These are phyloP conservation scores for Sminthurinus signatus DNA, from an alignment of 1,140 invertebrate genomes.

Conservation along the genomic window DNA sequence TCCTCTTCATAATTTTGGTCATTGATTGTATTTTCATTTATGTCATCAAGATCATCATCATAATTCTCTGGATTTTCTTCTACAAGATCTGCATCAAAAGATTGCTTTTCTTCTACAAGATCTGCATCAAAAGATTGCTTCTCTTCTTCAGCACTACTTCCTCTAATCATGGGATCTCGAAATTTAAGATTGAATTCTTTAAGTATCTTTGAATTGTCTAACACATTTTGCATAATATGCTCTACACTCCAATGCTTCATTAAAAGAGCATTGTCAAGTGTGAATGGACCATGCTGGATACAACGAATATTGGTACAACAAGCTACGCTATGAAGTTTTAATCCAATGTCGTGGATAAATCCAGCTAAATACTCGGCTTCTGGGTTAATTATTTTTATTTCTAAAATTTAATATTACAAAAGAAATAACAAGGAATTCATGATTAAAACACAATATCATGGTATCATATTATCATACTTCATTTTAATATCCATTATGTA, in stretches of 20 bases:
- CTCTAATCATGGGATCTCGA: slow-evolving; percentile 5
- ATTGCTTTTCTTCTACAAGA: no score
- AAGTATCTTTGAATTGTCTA: background rate
- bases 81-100: no score
- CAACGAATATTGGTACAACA: slow-evolving; percentile 71
- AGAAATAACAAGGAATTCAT: no score
- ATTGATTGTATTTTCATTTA: no score
- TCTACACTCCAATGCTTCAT: slow-evolving; percentile 73
- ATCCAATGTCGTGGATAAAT: slow-evolving; percentile 70
- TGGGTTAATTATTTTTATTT: slow-evolving; percentile 80
- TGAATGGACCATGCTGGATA: slow-evolving; percentile 73
- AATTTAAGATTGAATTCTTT: slow-evolving; percentile 5
- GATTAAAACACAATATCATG: no score
- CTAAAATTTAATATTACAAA: slow-evolving; percentile 50
- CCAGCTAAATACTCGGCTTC: slow-evolving; percentile 63
- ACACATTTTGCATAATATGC: slow-evolving; percentile 66
- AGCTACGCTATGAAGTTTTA: slow-evolving; percentile 68
- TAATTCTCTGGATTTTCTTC: background rate
- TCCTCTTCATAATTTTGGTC: no score
- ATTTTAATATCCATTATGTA: no score
- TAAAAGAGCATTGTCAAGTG: slow-evolving; percentile 65
- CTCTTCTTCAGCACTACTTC: no score
- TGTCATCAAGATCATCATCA: background rate
- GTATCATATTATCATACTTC: no score
- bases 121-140: no score